phyloP scores from a whole-genome alignment of 2,113 vertebrate species.

The Isurus oxyrinchus region DNA sequence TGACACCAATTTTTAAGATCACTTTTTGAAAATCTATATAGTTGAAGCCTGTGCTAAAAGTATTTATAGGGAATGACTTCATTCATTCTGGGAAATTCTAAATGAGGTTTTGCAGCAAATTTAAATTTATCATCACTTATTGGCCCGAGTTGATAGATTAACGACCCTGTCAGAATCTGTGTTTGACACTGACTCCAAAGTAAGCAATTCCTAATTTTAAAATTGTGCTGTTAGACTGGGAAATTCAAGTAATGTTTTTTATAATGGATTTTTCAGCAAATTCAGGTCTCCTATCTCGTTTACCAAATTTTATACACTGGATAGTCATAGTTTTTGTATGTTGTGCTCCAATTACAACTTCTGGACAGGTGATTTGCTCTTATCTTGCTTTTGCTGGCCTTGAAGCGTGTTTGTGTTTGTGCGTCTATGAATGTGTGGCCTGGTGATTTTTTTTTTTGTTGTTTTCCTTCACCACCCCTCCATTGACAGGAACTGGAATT shows the following conservation, averaged over 20 bases:
- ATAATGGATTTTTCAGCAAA: background rate
- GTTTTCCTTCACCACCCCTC: background rate
- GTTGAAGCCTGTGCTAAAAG: background rate
- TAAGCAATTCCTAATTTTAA: background rate
- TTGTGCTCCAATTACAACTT: background rate
- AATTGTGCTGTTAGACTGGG: background rate
- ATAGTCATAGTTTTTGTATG: background rate
- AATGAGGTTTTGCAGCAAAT: background rate
- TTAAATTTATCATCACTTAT: background rate
- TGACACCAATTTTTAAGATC: background rate
- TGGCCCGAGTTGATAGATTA: background rate
- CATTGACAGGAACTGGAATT: background rate
- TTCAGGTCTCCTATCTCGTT: background rate
- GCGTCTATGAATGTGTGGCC: too few relatives aligned
- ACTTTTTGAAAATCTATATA: background rate
- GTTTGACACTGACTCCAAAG: background rate
- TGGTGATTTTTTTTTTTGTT: background rate
- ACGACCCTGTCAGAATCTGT: background rate
- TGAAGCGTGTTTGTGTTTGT: background rate
- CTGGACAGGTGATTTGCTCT: background rate
- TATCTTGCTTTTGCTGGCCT: background rate
- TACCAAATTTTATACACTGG: background rate
- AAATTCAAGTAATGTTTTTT: background rate
- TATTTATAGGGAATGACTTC: background rate
- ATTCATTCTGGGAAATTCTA: background rate